Base-by-base conservation (phyloP, 2,113 vertebrate genomes). In the Forbesichthys papilliferus region DNA sequence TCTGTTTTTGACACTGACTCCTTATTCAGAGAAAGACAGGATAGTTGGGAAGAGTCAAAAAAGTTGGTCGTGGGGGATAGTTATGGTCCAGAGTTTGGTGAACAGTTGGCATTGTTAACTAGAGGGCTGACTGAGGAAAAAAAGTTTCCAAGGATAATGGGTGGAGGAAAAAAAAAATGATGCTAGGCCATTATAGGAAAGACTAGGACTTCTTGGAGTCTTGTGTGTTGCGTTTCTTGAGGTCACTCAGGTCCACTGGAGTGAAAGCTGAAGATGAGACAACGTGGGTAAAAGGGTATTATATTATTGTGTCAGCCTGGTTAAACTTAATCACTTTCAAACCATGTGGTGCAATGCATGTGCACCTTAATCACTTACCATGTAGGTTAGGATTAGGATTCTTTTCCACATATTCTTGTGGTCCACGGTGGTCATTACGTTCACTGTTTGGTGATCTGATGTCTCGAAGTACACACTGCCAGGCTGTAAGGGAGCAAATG, bases 381-480 rank as follows among this genome's bases (percentile, higher is more conserved):
- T 96, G 95, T 71, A 98, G 89, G 86, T 94, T 95, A 54, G 96
- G 96, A 81, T 98, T 98, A 62, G 96, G 96, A 85, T 93, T 96
- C 92, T 98, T 99, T 89, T 98, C 97, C 90, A 98, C 96, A 27
- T 99, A 99, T 71, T 98, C 96, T 82, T 98, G 96, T 83, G 97
- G 95, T 83, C 96, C 93, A 85, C 96, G 90, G 66, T 93, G 90
- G 66, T 93, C 92, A 67, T 88, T 92, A 10, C 96, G 93, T 89
- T 98, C 97, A 1, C 92, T 93, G 79, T 95, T 96, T 81, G 95
- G 94, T 83, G 92, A 95, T 83, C 95, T 93, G 66, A 98, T 93
- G 81, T 99, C 97, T 76, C 95, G 93, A 79, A 98, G 94, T 87
- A 99, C 97, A 65, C 94, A 96, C 90, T 98, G 95, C 97, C 97